A percentile compares a stretch with the other conserved stretches of the same genome.
These are phyloP conservation scores for Diarsia rubi DNA, from an alignment of 2,888 invertebrate genomes.

Conservation along the genomic window DNA sequence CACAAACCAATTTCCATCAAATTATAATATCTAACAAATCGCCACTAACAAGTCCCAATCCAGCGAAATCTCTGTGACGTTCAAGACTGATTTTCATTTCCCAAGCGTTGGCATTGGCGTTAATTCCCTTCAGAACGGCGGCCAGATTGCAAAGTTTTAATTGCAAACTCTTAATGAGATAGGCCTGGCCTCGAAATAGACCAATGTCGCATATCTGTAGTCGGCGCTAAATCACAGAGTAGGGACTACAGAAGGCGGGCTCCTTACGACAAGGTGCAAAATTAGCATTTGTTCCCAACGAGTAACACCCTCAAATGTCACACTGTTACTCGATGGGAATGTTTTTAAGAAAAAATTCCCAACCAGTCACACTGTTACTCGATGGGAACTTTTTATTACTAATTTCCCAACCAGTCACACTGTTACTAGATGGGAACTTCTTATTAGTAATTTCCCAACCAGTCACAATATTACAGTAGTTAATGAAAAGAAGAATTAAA, in stretches of 20 bases:
- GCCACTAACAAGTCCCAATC: slow-evolving; percentile 35
- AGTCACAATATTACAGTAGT: too few relatives aligned
- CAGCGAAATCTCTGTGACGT: slow-evolving; percentile 53
- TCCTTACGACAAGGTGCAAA: neutral
- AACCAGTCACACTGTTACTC: too few relatives aligned
- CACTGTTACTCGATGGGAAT: too few relatives aligned
- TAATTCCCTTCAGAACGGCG: slow-evolving; percentile 77
- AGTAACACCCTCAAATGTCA: too few relatives aligned
- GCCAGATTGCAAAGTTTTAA: slow-evolving; percentile 86
- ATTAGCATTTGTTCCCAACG: too few relatives aligned
- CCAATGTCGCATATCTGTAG: slow-evolving; percentile 61
- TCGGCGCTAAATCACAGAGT: slow-evolving; percentile 44
- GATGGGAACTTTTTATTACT: too few relatives aligned
- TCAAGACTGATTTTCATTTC: slow-evolving; percentile 80
- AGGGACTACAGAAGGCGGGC: slow-evolving; percentile 20
- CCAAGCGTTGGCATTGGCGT: slow-evolving; percentile 77
- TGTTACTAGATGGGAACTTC: too few relatives aligned
- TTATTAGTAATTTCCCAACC: too few relatives aligned
- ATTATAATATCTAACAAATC: slow-evolving; percentile 39
- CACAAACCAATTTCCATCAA: neutral
- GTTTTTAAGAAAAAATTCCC: too few relatives aligned
- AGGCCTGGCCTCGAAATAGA: slow-evolving; percentile 77
- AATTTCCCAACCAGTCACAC: too few relatives aligned
- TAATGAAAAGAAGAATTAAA: too few relatives aligned
- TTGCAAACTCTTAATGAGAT: slow-evolving; percentile 86